These are phyloP conservation scores for Buceros bicornis DNA, from an alignment of 2,797 vertebrate genomes.

Conservation along the genomic window DNA sequence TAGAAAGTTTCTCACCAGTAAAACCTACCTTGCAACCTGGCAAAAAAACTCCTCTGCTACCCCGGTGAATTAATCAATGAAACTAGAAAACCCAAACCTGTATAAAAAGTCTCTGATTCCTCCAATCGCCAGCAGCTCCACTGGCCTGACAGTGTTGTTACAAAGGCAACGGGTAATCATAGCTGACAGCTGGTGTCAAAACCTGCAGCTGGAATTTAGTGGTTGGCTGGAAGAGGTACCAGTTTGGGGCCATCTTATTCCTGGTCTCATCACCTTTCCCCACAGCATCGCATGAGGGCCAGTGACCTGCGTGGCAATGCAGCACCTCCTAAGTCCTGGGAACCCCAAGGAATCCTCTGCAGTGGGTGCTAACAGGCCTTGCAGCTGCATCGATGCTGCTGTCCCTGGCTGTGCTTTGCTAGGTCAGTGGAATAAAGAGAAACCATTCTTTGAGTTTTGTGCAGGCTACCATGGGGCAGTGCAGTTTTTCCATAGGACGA, in stretches of 20 bases:
- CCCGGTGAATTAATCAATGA: neutral
- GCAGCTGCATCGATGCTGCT: neutral
- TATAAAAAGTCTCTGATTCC: neutral
- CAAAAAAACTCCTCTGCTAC: neutral
- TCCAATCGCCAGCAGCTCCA: neutral
- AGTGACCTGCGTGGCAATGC: neutral
- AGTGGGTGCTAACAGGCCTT: accelerated
- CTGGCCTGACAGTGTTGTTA: neutral
- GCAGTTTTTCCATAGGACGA: neutral
- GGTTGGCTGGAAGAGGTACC: neutral
- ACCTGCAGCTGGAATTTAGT: neutral
- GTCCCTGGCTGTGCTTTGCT: neutral
- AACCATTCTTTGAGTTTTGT: neutral
- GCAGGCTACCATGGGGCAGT: accelerated
- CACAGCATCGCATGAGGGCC: accelerated
- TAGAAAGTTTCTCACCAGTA: neutral
- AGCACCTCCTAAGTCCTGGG: neutral
- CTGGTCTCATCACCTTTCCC: neutral
- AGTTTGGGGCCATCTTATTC: neutral
- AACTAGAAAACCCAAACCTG: neutral
- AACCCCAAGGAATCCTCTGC: neutral
- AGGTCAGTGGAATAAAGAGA: neutral
- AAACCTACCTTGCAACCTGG: constrained; percentile 3
- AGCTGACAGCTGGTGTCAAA: constrained; percentile 48
- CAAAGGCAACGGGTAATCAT: neutral